These are phyloP conservation scores for Hemibagrus wyckioides DNA, from an alignment of 2,113 vertebrate species.

Conservation along the genomic window DNA sequence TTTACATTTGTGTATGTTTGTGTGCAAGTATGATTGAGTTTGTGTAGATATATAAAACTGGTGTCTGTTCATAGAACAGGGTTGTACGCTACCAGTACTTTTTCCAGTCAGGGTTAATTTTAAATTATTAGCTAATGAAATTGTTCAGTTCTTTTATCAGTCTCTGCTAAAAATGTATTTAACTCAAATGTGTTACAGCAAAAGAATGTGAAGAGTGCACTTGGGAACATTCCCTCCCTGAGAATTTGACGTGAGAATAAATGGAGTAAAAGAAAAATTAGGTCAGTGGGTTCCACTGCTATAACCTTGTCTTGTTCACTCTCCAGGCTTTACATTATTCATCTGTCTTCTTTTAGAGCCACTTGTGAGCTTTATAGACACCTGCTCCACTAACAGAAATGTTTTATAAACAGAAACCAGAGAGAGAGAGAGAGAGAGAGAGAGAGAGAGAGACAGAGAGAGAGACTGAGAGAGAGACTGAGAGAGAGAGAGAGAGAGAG, in stretches of 20 bases:
- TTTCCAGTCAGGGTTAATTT: neutral
- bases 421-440: neutral
- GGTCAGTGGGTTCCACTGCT: constrained; percentile 45
- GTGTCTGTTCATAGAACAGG: neutral
- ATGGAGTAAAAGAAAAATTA: constrained; percentile 27
- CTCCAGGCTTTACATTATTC: constrained; percentile 47
- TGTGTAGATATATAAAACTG: neutral
- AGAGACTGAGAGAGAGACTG: neutral
- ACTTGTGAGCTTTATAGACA: constrained; percentile 24
- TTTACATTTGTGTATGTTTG: neutral
- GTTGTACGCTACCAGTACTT: neutral
- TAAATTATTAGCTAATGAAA: neutral
- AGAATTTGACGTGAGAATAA: constrained; percentile 6
- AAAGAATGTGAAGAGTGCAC: neutral
- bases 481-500: neutral
- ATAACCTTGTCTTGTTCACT: constrained; percentile 15
- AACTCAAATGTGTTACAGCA: neutral
- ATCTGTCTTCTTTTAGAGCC: constrained; percentile 22
- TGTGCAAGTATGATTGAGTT: no score
- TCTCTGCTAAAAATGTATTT: neutral
- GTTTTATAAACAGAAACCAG: constrained; percentile 22
- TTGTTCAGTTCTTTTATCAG: neutral
- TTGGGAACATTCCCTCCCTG: constrained; percentile 2
- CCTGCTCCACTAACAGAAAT: constrained; percentile 38
- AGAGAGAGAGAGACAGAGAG: neutral